Base-by-base conservation (phyloP, 35 echinoderm and acorn worm genomes). In the Heliocidaris erythrogramma region DNA sequence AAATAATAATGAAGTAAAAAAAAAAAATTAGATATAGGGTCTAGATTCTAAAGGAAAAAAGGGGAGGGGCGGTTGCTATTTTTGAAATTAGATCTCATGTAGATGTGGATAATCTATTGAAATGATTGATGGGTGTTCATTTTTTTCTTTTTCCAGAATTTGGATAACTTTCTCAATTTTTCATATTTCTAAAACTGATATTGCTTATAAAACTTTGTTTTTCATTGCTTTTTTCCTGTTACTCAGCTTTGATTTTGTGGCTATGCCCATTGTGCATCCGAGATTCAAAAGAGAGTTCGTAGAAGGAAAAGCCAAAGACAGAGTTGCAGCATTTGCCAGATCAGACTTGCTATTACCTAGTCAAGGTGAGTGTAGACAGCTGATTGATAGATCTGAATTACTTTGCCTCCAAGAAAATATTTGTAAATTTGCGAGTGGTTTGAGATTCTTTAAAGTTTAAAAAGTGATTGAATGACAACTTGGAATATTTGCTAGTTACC, bases 321-420 rank as follows among this genome's bases (percentile, higher is more conserved):
- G 98, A 92, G 61, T 94, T 60, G 98, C 96, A 47, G 97, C 97
- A 32, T 99, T 99, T 93, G 97, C 98, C 24, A 96, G 98, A 94
- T 97, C 98, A 88, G 98, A 99, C 90, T 88, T 99, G 56, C 94
- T 99, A 7, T 94, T 99, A n/a, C 95, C 98, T 90, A 99, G 98
- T 71, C 98, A 99, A 97, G 98, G 98, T 99, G 53, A 48, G 85
- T 48, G 48, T 50, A 2, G 10, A 13, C 9, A 56, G 52, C 52
- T 56, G 14, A 11, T 56, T 56, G 35, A 42, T 42, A 42, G 35
- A 42, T 42, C 35, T 42, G 35, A 42, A 42, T 42, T 42, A 42
- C 3, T 42, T 42, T 3, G 35, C 35, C 35, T 42, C 35, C 35
- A 42, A 42, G 35, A 42, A 42, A 42, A 0, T 42, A n/a, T 42